phyloP scores from a whole-genome alignment of 2,113 vertebrate genomes.

The Cepphus grylle region DNA sequence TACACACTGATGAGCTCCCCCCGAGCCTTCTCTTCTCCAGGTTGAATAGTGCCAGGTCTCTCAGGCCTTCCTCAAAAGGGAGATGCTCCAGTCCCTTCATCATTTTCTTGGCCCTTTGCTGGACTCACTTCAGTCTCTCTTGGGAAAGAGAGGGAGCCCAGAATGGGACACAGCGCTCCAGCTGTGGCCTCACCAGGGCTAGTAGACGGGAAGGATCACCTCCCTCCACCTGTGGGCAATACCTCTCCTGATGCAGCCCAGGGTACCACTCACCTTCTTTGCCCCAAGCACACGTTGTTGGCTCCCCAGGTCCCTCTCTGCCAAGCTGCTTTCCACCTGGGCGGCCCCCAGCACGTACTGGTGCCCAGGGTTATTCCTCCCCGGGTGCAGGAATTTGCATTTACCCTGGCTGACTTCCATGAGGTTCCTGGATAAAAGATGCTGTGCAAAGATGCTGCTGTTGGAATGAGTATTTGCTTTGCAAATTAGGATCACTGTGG shows the following conservation, averaged over 20 bases:
- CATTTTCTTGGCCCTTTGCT: not conserved
- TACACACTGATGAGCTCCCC: not conserved
- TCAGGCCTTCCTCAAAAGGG: not conserved
- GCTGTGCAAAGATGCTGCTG: not conserved
- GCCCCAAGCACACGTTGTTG: not conserved
- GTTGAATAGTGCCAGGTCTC: not conserved
- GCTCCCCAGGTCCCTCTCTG: not conserved
- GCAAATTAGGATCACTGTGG: not conserved
- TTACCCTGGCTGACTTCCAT: not conserved
- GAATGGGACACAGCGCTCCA: not conserved
- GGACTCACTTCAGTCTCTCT: not conserved
- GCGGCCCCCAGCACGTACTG: not conserved
- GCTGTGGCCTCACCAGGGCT: not conserved
- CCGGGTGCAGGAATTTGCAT: not conserved
- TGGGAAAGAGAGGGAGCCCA: not conserved
- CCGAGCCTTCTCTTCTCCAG: not conserved
- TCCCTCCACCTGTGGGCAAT: not conserved
- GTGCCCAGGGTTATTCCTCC: not conserved
- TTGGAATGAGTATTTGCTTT: not conserved
- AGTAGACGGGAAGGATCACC: not conserved
- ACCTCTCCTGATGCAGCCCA: not conserved
- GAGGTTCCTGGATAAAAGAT: not conserved
- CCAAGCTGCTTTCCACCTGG: not conserved
- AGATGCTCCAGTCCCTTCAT: not conserved
- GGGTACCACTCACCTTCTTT: rapidly evolving